Percentiles rank a stretch among this genome's conserved stretches.
Conservation (phyloP, 2,797 vertebrate genomes). For the Phaenicophaeus curvirostris region DNA sequence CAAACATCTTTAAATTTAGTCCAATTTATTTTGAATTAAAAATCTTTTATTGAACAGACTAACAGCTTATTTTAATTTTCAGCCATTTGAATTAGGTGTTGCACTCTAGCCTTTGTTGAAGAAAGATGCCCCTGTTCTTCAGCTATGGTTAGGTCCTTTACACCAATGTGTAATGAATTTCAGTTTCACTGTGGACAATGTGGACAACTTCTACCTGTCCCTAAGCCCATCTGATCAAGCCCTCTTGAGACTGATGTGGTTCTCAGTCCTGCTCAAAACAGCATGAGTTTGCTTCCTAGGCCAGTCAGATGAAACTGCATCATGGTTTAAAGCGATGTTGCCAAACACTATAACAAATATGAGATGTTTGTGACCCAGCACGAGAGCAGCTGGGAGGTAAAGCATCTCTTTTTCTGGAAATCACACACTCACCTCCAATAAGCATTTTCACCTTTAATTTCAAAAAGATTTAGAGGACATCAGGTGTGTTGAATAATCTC, state of each 20-base stretch:
- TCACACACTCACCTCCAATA: not conserved
- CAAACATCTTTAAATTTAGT: conserved; percentile 82
- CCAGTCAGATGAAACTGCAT: not conserved
- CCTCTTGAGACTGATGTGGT: not conserved
- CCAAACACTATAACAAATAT: not conserved
- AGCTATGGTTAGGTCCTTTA: conserved; percentile 50
- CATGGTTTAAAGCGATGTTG: not conserved
- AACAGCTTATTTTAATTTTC: conserved; percentile 77
- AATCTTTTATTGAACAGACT: conserved; percentile 63
- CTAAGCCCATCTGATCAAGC: conserved; percentile 39
- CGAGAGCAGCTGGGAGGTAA: not conserved
- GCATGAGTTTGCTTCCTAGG: not conserved
- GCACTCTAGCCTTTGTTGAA: conserved; percentile 37
- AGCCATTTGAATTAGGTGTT: conserved; percentile 49
- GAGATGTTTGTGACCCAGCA: not conserved
- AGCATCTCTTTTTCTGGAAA: not conserved
- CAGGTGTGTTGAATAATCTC: not conserved
- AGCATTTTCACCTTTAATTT: not conserved
- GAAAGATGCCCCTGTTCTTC: not conserved
- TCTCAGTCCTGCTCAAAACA: conserved; percentile 20
- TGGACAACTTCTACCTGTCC: not conserved
- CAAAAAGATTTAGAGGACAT: not conserved
- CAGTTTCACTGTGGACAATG: not conserved
- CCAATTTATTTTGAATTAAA: conserved; percentile 78
- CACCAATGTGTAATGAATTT: not conserved